Evolutionary conservation across 1,140 invertebrate species (phyloP).

Genomic region (Littorina saxatilis): DNA sequence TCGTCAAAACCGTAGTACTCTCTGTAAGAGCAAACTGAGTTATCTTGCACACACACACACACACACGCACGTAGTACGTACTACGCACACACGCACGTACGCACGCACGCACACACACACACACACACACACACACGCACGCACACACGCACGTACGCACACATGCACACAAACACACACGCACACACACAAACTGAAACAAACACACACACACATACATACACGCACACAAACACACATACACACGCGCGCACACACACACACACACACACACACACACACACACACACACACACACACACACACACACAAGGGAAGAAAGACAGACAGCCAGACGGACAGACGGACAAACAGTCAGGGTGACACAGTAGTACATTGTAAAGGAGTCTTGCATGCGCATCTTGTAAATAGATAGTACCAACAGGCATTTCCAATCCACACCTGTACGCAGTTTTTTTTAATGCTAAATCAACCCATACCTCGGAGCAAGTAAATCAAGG

Average conservation of each 20-base stretch:
- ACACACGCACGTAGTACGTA: constrained; percentile 18
- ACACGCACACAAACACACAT: constrained; percentile 14
- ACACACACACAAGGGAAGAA: no score
- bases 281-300: not conserved
- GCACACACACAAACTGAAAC: not conserved
- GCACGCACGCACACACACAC: constrained; percentile 14
- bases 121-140: not conserved
- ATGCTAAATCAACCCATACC: no score
- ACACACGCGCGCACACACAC: not conserved
- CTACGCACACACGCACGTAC: constrained; percentile 14
- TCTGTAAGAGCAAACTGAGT: no score
- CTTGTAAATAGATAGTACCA: no score
- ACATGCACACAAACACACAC: constrained; percentile 1
- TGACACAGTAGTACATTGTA: no score
- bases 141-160: not conserved
- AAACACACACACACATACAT: not conserved
- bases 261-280: not conserved
- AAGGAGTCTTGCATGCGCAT: no score
- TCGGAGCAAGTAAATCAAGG: no score
- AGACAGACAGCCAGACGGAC: no score
- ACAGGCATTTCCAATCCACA: no score
- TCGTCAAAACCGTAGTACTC: no score
- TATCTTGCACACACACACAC: constrained; percentile 22
- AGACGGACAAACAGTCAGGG: no score
- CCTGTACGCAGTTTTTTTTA: no score